Evolutionary conservation across 2,888 invertebrate species (phyloP), one percentile per base, ranked within the genome.

Genomic region (Parasteatoda lunata): DNA sequence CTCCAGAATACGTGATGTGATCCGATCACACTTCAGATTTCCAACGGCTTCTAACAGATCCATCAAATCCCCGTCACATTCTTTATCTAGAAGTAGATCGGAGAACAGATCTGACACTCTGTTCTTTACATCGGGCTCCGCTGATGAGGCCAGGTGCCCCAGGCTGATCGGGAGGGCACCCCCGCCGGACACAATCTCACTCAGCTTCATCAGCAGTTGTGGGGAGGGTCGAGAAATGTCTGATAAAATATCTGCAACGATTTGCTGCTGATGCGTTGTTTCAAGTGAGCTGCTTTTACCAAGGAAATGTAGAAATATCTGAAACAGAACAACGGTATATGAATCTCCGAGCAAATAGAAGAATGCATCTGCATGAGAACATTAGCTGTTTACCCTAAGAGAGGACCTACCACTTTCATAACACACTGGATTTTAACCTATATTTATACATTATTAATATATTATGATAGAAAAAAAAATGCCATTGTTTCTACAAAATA

Each of bases 1-100:
- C 77, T 77, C 72, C 30, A 86, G 59, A 9, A 81, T 64, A n/a
- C 52, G 59, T 3, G 51, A 51, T 13, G 68, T 64, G 15, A 70
- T 64, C 7, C 49, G 45, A 3, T 77, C 65, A 15, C 72, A 68
- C 59, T 52, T 65, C 4, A 86, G 77, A 15, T 86, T 86, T 13
- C 86, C 81, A 3, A 81, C 65, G 5, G 81, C 86, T 71, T 86
- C 86, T 45, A 86, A 45, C 11, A 77, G 30, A 15, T 86, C 81
- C 2, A 86, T 54, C 9, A 81, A 2, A 13, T 81, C 77, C 3
- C 45, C n/a, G 4, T 51, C 49, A n/a, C 80, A 86, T n/a, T 81
- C 52, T 48, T 71, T 65, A n/a, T 77, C 72, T 0, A 68, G 15
- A 54, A 86, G n/a, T 3, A 86, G 48, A 9, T 59, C 47, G 5